Evolutionary conservation across 2,888 invertebrate species (phyloP).

Genomic region (Rhimphoctona megacephalus): DNA sequence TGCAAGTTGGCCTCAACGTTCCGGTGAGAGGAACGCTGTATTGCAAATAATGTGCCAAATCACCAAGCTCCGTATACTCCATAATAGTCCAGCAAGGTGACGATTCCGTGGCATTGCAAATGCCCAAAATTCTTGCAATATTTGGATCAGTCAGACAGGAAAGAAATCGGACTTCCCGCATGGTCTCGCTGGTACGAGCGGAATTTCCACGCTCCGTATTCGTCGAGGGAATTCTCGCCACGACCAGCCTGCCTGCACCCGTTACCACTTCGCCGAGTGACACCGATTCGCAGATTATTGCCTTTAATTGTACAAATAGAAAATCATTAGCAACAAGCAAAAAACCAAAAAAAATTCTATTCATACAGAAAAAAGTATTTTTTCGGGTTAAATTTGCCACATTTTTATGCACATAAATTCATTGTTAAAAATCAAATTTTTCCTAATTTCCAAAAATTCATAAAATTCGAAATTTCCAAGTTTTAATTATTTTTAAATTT

Average conservation of each 20-base stretch:
- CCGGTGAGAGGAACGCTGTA: slow-evolving; percentile 83
- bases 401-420: not conserved
- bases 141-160: slow-evolving; percentile 89
- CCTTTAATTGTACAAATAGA: slow-evolving; percentile 80
- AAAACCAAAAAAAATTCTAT: not conserved
- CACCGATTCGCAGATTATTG: slow-evolving; percentile 86
- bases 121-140: slow-evolving; percentile 88
- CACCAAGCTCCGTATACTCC: slow-evolving; percentile 91
- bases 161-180: slow-evolving; percentile 89
- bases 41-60: slow-evolving; percentile 89
- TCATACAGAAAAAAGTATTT: not conserved
- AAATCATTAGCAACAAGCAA: not conserved
- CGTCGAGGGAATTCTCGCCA: slow-evolving; percentile 85
- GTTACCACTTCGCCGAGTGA: slow-evolving; percentile 85
- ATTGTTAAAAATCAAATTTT: not conserved
- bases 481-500: no score
- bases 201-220: slow-evolving; percentile 84
- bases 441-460: no score
- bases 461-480: no score
- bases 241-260: slow-evolving; percentile 85
- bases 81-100: slow-evolving; percentile 90
- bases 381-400: not conserved
- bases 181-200: slow-evolving; percentile 84
- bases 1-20: slow-evolving; percentile 82
- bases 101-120: slow-evolving; percentile 86